Base-by-base conservation (phyloP, 2,888 invertebrate genomes). In the Phortica okadai region DNA sequence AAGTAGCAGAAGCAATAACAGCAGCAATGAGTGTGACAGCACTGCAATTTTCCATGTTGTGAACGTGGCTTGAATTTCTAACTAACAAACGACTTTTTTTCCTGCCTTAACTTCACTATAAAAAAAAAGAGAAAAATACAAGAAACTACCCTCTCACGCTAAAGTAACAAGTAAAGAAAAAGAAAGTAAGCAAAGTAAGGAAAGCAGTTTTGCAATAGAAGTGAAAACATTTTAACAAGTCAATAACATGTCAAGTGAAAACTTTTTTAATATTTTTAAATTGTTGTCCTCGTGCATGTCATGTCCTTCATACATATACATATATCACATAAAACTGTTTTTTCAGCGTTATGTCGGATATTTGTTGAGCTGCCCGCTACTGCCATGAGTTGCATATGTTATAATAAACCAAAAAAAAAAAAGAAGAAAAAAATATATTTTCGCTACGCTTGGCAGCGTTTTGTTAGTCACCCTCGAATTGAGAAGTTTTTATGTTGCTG, bases 181-280 rank as follows among this genome's bases (percentile, higher is more conserved):
- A 81, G 79, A 78, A 80, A 77, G 82, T 81, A 83, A 80, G 79
- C 83, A 82, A 82, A 74, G 79, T 81, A 77, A 69, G 3, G 44
- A 67, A 44, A 67, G 6, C 8, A 67, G 16, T 14, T 16, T 69
- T 14, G 50, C 70, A 70, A 72, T 64, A 64, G 64, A 83, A 80
- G 85, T 80, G 80, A 81, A 86, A 85, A 86, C 88, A 85, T 85
- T 88, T 86, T 88, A 88, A 86, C 86, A 87, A 86, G 86, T 86
- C 86, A 86, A 86, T 86, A 86, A 86, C 85, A 87, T 88, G 88
- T 87, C 86, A 84, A 88, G 88, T 87, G 83, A 82, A 88, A 88
- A 88, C 73, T 88, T 86, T 86, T 86, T 87, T 88, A 86, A 86
- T 88, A 86, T 86, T 86, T 88, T 88, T 78, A 85, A 86, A 88